Conservation (phyloP, 2,888 invertebrate genomes). For the Polydrusus tereticollis region DNA sequence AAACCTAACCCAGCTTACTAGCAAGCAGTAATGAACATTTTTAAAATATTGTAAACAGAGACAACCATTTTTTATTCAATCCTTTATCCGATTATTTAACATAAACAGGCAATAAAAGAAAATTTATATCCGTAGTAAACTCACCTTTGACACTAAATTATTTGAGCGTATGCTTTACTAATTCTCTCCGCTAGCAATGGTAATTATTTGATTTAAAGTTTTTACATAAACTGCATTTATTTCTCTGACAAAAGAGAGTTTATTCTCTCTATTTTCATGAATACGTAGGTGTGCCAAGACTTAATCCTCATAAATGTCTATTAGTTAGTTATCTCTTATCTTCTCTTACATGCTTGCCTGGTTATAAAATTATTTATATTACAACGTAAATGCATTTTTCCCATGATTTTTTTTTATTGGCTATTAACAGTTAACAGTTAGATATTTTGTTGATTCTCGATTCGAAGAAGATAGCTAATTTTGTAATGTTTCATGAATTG, state of each 20-base stretch:
- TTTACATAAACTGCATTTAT: conserved; percentile 15
- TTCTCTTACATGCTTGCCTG: conserved; percentile 9
- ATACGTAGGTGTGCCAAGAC: conserved; percentile 29
- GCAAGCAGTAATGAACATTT: no score
- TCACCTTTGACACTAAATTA: conserved; percentile 17
- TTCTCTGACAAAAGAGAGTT: conserved; percentile 22
- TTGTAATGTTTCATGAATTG: background rate
- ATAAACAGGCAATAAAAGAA: conserved; percentile 1
- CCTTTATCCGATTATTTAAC: background rate
- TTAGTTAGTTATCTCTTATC: conserved; percentile 30
- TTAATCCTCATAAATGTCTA: conserved; percentile 33
- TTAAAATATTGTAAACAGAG: no score
- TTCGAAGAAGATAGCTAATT: conserved; percentile 5
- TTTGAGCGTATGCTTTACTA: background rate
- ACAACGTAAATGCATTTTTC: conserved; percentile 21
- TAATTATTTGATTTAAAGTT: conserved; percentile 24
- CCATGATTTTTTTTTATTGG: conserved; percentile 23
- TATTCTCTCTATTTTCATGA: conserved; percentile 24
- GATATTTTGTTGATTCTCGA: background rate
- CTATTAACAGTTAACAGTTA: conserved; percentile 26
- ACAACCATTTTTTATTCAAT: background rate
- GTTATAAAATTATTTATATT: conserved; percentile 34
- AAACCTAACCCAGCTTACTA: no score
- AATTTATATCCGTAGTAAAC: conserved; percentile 1
- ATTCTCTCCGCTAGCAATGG: conserved; percentile 3